These are phyloP conservation scores for Pygmarrhopalites habei DNA, from an alignment of 1,140 invertebrate species.

Conservation along the genomic window DNA sequence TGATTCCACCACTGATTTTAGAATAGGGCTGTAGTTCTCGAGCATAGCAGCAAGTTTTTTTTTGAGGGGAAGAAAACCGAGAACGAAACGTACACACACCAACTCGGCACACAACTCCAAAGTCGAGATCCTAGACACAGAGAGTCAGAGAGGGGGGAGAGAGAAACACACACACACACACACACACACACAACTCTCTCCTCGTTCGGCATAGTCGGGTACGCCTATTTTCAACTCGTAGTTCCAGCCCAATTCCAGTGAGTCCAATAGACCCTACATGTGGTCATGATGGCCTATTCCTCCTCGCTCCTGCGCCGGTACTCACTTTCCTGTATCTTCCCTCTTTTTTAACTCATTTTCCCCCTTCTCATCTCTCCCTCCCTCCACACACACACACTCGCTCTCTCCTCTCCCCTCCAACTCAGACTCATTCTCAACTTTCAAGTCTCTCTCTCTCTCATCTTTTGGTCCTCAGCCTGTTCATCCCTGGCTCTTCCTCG, in stretches of 20 bases:
- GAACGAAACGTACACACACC: too few relatives aligned
- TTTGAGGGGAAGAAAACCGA: too few relatives aligned
- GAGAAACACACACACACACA: not conserved
- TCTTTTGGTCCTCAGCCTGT: not conserved
- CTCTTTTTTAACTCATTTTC: not conserved
- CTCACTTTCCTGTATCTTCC: not conserved
- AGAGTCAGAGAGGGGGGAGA: too few relatives aligned
- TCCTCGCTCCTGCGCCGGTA: not conserved
- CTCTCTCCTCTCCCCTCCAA: not conserved
- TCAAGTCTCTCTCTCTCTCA: not conserved
- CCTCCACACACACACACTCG: not conserved
- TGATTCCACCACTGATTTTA: conserved; percentile 9
- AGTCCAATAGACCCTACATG: conserved; percentile 10
- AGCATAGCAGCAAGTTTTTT: too few relatives aligned
- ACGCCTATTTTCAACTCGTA: conserved; percentile 3
- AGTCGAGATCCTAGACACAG: too few relatives aligned
- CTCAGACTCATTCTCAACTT: conserved; percentile 6
- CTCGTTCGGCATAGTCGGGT: not conserved
- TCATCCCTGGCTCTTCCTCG: not conserved
- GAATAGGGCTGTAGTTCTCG: conserved; percentile 2
- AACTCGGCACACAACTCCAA: too few relatives aligned
- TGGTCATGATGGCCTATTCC: not conserved
- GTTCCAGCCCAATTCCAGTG: not conserved
- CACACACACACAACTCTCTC: too few relatives aligned
- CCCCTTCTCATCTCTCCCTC: not conserved